Conservation (phyloP, 2,113 vertebrate species). For the Amia ocellicauda region DNA sequence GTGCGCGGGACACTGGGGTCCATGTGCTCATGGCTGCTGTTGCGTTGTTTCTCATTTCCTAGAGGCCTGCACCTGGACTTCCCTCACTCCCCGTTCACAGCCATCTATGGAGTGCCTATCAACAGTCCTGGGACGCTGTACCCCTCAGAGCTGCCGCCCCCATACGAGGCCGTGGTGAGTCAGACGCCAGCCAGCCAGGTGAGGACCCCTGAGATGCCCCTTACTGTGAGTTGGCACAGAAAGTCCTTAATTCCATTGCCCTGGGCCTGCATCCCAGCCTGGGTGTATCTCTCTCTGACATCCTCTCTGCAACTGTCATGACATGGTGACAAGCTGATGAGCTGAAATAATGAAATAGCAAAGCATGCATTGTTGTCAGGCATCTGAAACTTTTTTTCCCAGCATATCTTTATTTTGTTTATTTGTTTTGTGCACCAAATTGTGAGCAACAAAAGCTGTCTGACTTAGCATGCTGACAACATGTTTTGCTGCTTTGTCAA, state of each 20-base stretch:
- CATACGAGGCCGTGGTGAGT: conserved; percentile 89
- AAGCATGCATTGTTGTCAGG: no score
- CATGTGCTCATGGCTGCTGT: conserved; percentile 24
- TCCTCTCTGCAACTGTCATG: no score
- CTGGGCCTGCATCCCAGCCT: no score
- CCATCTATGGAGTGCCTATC: conserved; percentile 85
- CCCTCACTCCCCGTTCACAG: conserved; percentile 79
- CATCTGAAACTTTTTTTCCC: no score
- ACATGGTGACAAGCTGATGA: no score
- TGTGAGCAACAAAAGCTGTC: conserved; percentile 21
- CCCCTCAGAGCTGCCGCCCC: conserved; percentile 88
- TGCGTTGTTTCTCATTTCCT: conserved; percentile 29
- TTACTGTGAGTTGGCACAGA: no score
- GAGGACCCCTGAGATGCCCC: conserved; percentile 32
- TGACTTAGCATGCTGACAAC: conserved; percentile 46
- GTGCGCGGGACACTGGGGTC: no score
- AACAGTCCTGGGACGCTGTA: conserved; percentile 88
- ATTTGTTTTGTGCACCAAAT: no score
- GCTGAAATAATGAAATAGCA: no score
- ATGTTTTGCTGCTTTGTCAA: conserved; percentile 50
- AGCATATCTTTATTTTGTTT: no score
- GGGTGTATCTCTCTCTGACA: no score
- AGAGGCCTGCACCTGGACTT: conserved; percentile 89
- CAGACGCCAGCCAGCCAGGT: conserved; percentile 81
- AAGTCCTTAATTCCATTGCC: no score